Conservation (phyloP, 2,888 invertebrate species). For the Oxycera nigricornis region DNA sequence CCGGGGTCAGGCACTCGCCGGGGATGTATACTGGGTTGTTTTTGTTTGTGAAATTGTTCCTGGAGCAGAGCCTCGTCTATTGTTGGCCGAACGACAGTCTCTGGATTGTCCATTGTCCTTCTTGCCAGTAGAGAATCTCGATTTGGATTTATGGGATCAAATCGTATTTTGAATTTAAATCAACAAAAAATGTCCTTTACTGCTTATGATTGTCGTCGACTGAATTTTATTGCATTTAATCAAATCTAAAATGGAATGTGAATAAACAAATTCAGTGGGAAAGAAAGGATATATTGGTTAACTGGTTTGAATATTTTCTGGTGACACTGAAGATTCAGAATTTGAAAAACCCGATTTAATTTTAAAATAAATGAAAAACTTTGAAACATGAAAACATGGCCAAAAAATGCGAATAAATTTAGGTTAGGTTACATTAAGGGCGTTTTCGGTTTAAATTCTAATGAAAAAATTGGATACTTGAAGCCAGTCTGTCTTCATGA, state of each 20-base stretch:
- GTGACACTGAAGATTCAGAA: too few relatives aligned
- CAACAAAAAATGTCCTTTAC: constrained; percentile 32
- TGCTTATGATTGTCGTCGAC: constrained; percentile 36
- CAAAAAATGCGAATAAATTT: too few relatives aligned
- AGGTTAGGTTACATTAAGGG: too few relatives aligned
- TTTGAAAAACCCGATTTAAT: too few relatives aligned
- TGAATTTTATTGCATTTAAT: constrained; percentile 35
- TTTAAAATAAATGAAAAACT: too few relatives aligned
- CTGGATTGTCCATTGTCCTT: not conserved
- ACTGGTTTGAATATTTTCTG: too few relatives aligned
- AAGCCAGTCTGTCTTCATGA: too few relatives aligned
- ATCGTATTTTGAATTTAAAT: constrained; percentile 42
- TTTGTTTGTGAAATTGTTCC: not conserved
- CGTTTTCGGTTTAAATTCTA: too few relatives aligned
- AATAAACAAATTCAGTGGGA: not conserved
- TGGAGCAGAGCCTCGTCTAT: not conserved
- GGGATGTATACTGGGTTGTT: constrained; percentile 11
- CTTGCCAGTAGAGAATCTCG: constrained; percentile 7
- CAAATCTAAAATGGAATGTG: constrained; percentile 24
- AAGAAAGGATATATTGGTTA: not conserved
- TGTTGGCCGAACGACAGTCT: not conserved
- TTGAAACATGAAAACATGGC: too few relatives aligned
- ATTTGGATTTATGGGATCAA: constrained; percentile 41
- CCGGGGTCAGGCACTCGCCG: not conserved
- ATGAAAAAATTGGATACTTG: too few relatives aligned